Base-by-base conservation (phyloP, 35 echinoderm and acorn worm genomes). In the Amphiura filiformis region DNA sequence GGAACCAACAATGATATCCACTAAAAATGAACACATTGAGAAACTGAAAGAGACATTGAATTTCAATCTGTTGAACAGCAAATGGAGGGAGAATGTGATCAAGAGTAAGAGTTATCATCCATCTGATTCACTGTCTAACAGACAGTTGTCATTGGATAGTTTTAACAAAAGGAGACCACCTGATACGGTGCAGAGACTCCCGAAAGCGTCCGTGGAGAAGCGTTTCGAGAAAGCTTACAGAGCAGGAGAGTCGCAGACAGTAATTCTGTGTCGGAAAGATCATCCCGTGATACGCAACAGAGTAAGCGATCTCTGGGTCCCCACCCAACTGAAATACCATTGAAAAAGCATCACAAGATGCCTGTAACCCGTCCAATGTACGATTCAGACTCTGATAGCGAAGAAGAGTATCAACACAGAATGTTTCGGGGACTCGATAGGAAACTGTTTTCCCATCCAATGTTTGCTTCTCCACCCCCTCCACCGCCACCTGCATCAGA, bases 321-420 rank as follows among this genome's bases (percentile, higher is more conserved):
- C 28, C 61, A 70, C 26, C 61, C 61, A 26, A 70, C 61, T 70
- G 61, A 70, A 70, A 70, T 70, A 15, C 61, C 61, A 30, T 70
- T 70, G 26, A 70, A 70, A 70, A 70, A 87, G 76, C 76, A 87
- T 76, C 76, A 57, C 39, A 77, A 42, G 39, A 87, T 78, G 32
- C 36, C 85, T 32, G 36, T 36, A 78, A 78, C 85, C 38, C 85
- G 34, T 44, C 76, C 76, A 36, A 70, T 30, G 2, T 70, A 70
- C 26, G 61, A 70, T 4, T 70, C 61, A 23, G 61, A 70, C 61
- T 70, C 61, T 30, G 61, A 70, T 70, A 70, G 61, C 26, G 61
- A 70, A 30, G 61, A 70, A 70, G 61, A 70, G 26, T 70, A 70
- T 70, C 61, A 70, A 18, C 61, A 70, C 26, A 70, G 61, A 70